phyloP scores from a whole-genome alignment of 2,797 vertebrate species.

The Pelodytes ibericus region DNA sequence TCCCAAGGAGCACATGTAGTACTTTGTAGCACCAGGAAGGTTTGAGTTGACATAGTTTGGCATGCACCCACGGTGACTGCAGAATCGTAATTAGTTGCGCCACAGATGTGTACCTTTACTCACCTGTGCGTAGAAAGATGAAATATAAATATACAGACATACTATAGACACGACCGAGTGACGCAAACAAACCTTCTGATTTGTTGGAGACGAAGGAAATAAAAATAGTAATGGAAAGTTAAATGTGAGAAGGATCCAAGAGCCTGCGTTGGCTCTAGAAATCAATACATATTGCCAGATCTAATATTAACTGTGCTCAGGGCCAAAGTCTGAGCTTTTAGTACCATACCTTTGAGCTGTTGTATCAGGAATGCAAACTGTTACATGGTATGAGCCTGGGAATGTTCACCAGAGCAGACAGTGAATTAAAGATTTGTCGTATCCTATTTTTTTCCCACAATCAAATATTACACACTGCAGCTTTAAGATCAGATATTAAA shows the following conservation, averaged over 20 bases:
- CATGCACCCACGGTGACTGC: too few relatives aligned
- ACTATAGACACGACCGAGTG: too few relatives aligned
- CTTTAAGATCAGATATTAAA: too few relatives aligned
- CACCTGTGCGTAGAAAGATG: too few relatives aligned
- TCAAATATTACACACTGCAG: too few relatives aligned
- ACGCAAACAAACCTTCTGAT: slow-evolving; percentile 26
- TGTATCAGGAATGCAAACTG: slow-evolving; percentile 30
- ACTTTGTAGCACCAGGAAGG: too few relatives aligned
- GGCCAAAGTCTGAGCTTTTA: slow-evolving; percentile 41
- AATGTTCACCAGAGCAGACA: slow-evolving; percentile 13
- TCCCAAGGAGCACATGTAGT: too few relatives aligned
- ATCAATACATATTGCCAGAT: slow-evolving; percentile 32
- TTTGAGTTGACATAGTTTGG: too few relatives aligned
- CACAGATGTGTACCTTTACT: too few relatives aligned
- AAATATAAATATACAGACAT: too few relatives aligned
- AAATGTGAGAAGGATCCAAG: slow-evolving; percentile 32
- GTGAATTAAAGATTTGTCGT: background rate
- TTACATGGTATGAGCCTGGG: slow-evolving; percentile 8
- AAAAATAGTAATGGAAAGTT: slow-evolving; percentile 39
- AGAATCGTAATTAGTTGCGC: too few relatives aligned
- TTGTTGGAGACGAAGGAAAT: slow-evolving; percentile 26
- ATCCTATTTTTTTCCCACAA: background rate
- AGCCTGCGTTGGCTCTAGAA: slow-evolving; percentile 18
- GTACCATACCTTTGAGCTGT: slow-evolving; percentile 36
- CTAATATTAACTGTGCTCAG: slow-evolving; percentile 38